Evolutionary conservation across 2,113 vertebrate genomes (phyloP).

Genomic region (Hylia prasina): DNA sequence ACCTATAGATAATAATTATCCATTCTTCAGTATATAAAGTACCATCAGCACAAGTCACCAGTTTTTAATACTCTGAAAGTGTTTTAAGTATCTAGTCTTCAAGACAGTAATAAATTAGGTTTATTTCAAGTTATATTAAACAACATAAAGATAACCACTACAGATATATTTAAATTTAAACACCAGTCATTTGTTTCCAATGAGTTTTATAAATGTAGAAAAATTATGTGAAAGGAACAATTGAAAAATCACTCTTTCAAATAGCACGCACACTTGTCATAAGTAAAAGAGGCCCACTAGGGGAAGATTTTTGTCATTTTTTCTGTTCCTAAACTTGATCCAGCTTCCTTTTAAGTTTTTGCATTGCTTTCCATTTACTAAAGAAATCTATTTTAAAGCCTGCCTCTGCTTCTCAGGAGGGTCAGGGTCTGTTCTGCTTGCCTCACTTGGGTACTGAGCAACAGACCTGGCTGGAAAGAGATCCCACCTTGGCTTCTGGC

Average conservation of each 20-base stretch:
- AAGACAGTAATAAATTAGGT: not conserved
- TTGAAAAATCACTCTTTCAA: not conserved
- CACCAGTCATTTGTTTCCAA: not conserved
- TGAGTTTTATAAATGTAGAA: not conserved
- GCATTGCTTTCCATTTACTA: not conserved
- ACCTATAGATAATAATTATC: not conserved
- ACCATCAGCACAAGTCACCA: not conserved
- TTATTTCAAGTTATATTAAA: not conserved
- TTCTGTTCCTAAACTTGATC: not conserved
- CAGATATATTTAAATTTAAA: not conserved
- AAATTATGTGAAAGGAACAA: not conserved
- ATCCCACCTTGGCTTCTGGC: not conserved
- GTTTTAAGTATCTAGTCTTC: not conserved
- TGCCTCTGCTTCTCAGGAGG: not conserved
- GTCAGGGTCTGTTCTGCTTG: not conserved
- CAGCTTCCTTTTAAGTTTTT: not conserved
- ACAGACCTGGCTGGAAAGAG: not conserved
- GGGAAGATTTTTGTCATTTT: not conserved
- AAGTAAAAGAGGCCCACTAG: not conserved
- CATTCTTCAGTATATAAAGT: not conserved
- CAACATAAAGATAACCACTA: not conserved
- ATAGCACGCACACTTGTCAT: not conserved
- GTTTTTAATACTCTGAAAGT: not conserved
- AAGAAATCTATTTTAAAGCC: not conserved
- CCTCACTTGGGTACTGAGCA: not conserved